phyloP scores from a whole-genome alignment of 2,113 vertebrate genomes.

The Scartelaos histophorus region DNA sequence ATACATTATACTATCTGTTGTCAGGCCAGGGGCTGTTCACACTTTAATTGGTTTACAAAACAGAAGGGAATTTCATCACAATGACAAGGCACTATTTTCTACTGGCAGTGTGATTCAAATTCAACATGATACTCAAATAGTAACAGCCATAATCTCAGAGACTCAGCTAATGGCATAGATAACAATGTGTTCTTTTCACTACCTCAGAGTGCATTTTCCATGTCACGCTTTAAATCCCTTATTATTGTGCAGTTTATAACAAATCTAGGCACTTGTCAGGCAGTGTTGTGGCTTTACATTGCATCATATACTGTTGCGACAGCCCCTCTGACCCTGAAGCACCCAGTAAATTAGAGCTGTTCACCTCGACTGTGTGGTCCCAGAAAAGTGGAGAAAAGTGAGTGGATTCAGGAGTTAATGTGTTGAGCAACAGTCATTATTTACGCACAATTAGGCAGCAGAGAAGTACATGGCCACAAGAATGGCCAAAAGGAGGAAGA shows the following conservation, averaged over 20 bases:
- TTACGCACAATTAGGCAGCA: not conserved
- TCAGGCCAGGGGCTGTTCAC: no score
- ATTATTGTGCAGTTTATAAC: not conserved
- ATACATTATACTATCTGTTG: no score
- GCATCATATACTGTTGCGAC: not conserved
- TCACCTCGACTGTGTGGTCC: not conserved
- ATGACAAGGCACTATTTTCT: no score
- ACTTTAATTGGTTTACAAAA: no score
- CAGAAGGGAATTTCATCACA: no score
- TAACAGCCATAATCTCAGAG: not conserved
- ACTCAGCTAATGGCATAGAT: not conserved
- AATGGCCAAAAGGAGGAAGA: not conserved
- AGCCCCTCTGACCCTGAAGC: not conserved
- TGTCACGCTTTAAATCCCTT: not conserved
- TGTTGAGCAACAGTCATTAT: not conserved
- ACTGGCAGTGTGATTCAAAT: not conserved
- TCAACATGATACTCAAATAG: not conserved
- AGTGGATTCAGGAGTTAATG: slow-evolving; percentile 7
- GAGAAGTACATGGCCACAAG: not conserved
- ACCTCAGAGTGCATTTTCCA: not conserved
- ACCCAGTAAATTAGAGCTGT: not conserved
- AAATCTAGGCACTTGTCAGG: not conserved
- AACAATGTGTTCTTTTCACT: not conserved
- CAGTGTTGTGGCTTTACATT: not conserved
- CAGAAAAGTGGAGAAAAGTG: not conserved